Evolutionary conservation across 2,888 invertebrate genomes (phyloP), one percentile per base, ranked within the genome.

Genomic region (Beris morrisii): DNA sequence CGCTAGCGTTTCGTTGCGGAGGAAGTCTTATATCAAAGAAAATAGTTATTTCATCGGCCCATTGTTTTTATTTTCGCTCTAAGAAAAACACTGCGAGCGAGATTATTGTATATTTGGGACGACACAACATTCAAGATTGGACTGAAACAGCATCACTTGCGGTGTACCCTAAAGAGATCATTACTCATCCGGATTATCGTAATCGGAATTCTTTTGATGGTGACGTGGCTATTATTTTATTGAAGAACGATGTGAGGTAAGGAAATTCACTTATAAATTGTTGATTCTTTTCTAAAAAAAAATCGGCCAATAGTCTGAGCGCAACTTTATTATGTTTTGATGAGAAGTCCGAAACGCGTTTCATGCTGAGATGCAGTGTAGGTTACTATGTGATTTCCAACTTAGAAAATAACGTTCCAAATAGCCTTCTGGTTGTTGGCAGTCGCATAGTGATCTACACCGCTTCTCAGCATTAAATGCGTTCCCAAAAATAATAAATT

Each of bases 151-250:
- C 78, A 5, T 79, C 80, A 0, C 64, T 80, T 63, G 75, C 78
- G 4, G 74, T 75, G 0, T 78, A 81, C 4, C 79, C 82, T 4
- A 74, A 74, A 13, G 74, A 77, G 9, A 81, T 83, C 46, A 76
- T 71, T n/a, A 71, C 80, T 38, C 84, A 85, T 74, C 79, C 83
- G 0, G 82, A 84, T 50, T 84, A 80, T 68, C 76, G 78, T 70
- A 73, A 75, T 65, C 65, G 76, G 7, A 75, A 71, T 67, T 74
- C 74, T 46, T 82, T 81, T 43, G 82, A 84, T 69, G 81, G 83
- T 2, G 86, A 86, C 73, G 74, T 85, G n/a, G 85, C 84, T 2
- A 74, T 85, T 4, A 70, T 85, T 1, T 72, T 81, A 15, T 73
- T 86, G 12, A 79, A 80, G 58, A 74, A 80, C n/a, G 75, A 78